Evolutionary conservation across 2,113 vertebrate species (phyloP).

Genomic region (Macrotus californicus): DNA sequence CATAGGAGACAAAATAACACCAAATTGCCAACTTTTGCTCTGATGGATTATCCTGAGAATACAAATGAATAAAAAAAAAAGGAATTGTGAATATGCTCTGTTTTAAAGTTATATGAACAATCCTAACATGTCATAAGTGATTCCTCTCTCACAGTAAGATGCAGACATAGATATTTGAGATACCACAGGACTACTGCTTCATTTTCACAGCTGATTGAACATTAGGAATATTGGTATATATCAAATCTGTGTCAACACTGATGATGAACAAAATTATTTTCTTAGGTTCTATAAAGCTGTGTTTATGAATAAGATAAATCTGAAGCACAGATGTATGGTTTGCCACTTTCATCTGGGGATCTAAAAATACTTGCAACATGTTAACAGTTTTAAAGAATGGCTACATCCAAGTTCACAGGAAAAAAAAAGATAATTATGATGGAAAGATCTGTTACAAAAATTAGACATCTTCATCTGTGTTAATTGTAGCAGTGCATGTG

Average conservation of each 20-base stretch:
- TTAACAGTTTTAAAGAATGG: background rate
- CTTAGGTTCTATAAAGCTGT: background rate
- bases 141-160: background rate
- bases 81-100: background rate
- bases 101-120: background rate
- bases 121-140: background rate
- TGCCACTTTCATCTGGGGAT: background rate
- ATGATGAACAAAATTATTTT: background rate
- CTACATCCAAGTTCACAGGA: background rate
- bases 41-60: background rate
- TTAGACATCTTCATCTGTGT: background rate
- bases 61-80: background rate
- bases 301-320: background rate
- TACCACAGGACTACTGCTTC: background rate
- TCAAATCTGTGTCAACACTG: background rate
- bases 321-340: background rate
- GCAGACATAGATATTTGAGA: background rate
- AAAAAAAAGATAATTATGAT: background rate
- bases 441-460: conserved; percentile 13
- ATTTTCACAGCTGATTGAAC: background rate
- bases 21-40: conserved; percentile 11
- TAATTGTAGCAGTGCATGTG: background rate
- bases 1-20: conserved; percentile 32
- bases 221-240: background rate
- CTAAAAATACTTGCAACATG: conserved; percentile 1